These are phyloP conservation scores for Oostethus manadensis DNA, from an alignment of 2,113 vertebrate species.

Conservation along the genomic window DNA sequence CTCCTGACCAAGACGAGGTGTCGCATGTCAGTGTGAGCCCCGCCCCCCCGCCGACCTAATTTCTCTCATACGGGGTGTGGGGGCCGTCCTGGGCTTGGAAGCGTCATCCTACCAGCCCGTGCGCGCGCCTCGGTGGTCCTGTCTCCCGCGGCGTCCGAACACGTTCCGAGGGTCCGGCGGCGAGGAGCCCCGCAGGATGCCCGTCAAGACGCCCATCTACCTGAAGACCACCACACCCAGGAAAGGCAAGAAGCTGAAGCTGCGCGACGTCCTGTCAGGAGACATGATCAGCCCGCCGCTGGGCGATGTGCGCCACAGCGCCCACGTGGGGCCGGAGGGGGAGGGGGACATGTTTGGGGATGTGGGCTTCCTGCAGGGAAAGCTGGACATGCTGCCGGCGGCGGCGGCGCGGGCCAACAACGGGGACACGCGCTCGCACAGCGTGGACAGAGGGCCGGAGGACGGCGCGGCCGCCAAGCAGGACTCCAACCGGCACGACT, in stretches of 20 bases:
- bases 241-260: conserved; percentile 71
- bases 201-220: conserved; percentile 81
- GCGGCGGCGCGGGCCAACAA: conserved; percentile 35
- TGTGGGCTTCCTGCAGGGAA: conserved; percentile 76
- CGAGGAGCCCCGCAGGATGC: conserved; percentile 55
- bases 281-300: conserved; percentile 83
- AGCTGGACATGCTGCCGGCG: conserved; percentile 72
- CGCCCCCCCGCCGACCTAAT: conserved; percentile 23
- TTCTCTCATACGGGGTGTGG: conserved; percentile 15
- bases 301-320: conserved; percentile 78
- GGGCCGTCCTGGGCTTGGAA: conserved; percentile 7
- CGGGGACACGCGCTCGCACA: conserved; percentile 48
- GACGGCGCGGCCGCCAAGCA: conserved; percentile 17
- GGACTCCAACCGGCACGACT: conserved; percentile 41
- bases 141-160: background rate
- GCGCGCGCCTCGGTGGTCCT: background rate
- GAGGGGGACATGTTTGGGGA: conserved; percentile 80
- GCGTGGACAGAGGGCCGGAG: conserved; percentile 40
- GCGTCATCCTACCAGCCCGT: background rate
- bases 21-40: conserved; percentile 51
- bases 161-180: conserved; percentile 1
- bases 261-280: conserved; percentile 75
- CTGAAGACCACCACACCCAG: conserved; percentile 76
- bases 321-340: conserved; percentile 74
- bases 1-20: background rate